Percentiles rank a stretch among this genome's conserved stretches.
phyloP scores from a whole-genome alignment of 2,113 vertebrate genomes.

The Tursiops truncatus region DNA sequence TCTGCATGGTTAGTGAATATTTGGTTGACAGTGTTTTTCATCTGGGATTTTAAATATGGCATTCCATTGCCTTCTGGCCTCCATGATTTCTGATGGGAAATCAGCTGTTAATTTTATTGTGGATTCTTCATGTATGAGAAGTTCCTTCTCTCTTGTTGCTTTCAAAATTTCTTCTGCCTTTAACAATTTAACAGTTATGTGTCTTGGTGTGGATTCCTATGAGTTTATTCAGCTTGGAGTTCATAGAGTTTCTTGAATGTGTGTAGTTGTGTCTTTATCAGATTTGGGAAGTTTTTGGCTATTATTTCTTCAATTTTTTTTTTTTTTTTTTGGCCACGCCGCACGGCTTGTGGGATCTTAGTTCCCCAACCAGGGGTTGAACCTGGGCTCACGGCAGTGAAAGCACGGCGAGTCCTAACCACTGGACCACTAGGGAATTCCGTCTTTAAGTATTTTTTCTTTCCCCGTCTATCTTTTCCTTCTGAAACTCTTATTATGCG shows the following conservation, averaged over 20 bases:
- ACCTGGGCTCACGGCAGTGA: too few species aligned
- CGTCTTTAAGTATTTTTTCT: background rate
- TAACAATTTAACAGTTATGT: background rate
- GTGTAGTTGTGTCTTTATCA: background rate
- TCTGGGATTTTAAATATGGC: background rate
- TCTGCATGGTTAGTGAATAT: background rate
- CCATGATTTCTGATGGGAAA: background rate
- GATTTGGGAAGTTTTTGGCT: background rate
- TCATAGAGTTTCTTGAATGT: background rate
- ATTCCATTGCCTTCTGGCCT: background rate
- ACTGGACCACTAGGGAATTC: too few species aligned
- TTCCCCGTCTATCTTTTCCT: background rate
- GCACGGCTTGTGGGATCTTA: too few species aligned
- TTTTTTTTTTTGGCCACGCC: too few species aligned
- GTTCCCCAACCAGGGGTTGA: too few species aligned
- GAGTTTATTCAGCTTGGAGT: background rate
- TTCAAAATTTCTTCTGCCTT: background rate
- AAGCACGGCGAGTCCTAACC: too few species aligned
- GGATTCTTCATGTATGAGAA: background rate
- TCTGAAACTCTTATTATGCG: background rate
- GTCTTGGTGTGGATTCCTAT: background rate
- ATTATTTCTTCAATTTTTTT: background rate
- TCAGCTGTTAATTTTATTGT: background rate
- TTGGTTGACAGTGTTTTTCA: background rate
- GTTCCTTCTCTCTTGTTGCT: background rate